Evolutionary conservation across 2,113 vertebrate genomes (phyloP).

Genomic region (cattle (Bos taurus)): DNA sequence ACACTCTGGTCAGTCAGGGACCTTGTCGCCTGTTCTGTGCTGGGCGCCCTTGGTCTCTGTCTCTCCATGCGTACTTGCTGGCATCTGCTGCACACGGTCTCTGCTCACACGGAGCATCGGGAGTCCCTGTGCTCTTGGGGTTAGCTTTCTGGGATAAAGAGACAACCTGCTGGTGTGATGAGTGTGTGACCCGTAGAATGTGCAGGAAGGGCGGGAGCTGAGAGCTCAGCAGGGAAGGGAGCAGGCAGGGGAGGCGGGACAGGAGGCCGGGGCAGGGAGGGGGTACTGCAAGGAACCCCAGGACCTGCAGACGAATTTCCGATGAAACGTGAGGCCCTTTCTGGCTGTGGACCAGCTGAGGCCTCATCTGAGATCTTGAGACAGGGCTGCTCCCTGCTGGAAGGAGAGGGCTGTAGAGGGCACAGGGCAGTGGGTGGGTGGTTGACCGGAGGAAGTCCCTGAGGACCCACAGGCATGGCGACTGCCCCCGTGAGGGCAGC

Average conservation of each 20-base stretch:
- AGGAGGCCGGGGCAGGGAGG: rapidly evolving
- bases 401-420: too few species aligned
- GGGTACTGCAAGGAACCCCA: neutral
- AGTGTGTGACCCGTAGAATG: rapidly evolving
- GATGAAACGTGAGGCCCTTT: neutral
- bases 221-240: too few species aligned
- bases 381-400: rapidly evolving
- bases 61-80: rapidly evolving
- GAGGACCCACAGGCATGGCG: neutral
- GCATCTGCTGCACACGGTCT: rapidly evolving
- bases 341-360: neutral
- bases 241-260: neutral
- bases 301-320: neutral
- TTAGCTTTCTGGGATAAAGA: neutral
- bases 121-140: neutral
- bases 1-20: neutral
- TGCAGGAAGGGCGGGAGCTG: neutral
- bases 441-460: rapidly evolving
- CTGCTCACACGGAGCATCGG: too few species aligned
- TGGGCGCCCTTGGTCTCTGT: rapidly evolving
- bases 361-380: neutral
- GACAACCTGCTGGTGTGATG: rapidly evolving
- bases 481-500: neutral
- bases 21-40: neutral
- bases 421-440: neutral